These are phyloP conservation scores for Lerema accius DNA, from an alignment of 1,140 invertebrate species.

Conservation along the genomic window DNA sequence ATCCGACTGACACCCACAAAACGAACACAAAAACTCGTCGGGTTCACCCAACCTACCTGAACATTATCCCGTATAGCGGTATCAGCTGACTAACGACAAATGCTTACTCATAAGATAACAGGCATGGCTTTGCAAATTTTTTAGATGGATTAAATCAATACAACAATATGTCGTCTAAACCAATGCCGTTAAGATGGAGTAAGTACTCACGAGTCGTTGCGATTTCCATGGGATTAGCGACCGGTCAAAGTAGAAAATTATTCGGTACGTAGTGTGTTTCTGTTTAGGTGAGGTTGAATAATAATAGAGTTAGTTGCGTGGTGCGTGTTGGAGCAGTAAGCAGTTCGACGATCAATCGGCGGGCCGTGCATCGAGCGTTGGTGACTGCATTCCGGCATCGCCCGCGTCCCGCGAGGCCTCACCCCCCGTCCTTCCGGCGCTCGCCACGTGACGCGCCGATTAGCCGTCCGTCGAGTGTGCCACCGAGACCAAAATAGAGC, in stretches of 20 bases:
- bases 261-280: slow-evolving; percentile 6
- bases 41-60: slow-evolving; percentile 1
- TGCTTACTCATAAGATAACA: background rate
- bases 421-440: slow-evolving; percentile 77
- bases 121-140: background rate
- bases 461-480: slow-evolving; percentile 74
- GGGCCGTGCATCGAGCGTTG: slow-evolving; percentile 72
- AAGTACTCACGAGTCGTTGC: slow-evolving; percentile 12
- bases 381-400: slow-evolving; percentile 79
- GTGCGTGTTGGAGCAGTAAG: slow-evolving; percentile 49
- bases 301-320: slow-evolving; percentile 34
- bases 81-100: slow-evolving; percentile 9
- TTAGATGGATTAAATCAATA: background rate
- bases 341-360: slow-evolving; percentile 74
- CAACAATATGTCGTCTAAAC: no score
- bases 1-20: slow-evolving; percentile 16
- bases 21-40: slow-evolving; percentile 1
- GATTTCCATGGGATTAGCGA: slow-evolving; percentile 10
- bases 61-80: slow-evolving; percentile 2
- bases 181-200: no score
- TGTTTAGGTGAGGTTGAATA: slow-evolving; percentile 24
- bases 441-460: slow-evolving; percentile 79
- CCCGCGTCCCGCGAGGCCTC: slow-evolving; percentile 64
- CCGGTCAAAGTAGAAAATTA: slow-evolving; percentile 4
- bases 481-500: slow-evolving; percentile 80